Conservation (phyloP, 2,797 vertebrate genomes). For the Babyrousa celebensis region DNA sequence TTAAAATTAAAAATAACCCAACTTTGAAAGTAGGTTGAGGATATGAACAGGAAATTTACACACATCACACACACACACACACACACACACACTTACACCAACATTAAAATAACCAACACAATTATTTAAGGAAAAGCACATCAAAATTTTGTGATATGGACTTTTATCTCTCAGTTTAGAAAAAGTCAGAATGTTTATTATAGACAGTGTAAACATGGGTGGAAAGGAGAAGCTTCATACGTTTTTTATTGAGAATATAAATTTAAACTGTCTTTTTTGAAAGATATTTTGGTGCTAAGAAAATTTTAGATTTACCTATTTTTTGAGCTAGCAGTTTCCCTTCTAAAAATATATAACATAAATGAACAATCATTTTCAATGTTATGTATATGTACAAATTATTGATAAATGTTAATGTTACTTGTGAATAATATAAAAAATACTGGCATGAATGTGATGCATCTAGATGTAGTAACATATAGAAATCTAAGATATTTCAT, state of each 20-base stretch:
- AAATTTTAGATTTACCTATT: not conserved
- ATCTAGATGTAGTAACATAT: not conserved
- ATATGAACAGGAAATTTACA: not conserved
- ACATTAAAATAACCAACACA: not conserved
- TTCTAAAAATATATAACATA: constrained; percentile 20
- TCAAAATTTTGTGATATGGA: not conserved
- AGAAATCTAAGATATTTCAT: constrained; percentile 10
- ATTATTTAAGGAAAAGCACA: not conserved
- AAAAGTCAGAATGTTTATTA: not conserved
- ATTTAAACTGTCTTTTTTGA: not conserved
- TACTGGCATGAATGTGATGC: not conserved
- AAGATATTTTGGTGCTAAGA: constrained; percentile 23
- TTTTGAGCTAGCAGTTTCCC: not conserved
- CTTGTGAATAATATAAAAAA: not conserved
- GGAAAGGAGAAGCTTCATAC: not conserved
- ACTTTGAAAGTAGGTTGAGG: not conserved
- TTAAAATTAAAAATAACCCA: not conserved
- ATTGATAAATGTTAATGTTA: not conserved
- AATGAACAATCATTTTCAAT: not conserved
- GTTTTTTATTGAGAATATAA: not conserved
- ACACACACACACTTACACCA: not conserved
- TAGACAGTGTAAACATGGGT: not conserved
- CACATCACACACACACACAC: no score
- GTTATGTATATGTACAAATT: not conserved
- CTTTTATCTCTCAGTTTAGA: not conserved